Conservation (phyloP, 2,113 vertebrate genomes). For the Pristiophorus japonicus region DNA sequence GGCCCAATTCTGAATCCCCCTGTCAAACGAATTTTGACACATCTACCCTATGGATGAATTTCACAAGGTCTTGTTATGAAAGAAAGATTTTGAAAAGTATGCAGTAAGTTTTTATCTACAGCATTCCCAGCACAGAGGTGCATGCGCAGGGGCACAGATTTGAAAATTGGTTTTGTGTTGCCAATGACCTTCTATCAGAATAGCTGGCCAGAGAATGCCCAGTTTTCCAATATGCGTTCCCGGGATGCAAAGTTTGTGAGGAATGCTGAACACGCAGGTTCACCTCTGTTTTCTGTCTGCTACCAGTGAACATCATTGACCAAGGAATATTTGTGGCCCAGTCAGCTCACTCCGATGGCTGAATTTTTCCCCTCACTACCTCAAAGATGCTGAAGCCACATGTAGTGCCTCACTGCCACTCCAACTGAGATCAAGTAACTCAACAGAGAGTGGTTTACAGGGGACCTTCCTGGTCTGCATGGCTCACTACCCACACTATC, state of each 20-base stretch:
- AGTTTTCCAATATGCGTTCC: neutral
- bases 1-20: neutral
- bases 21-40: neutral
- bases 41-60: neutral
- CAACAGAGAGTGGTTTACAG: neutral
- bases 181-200: neutral
- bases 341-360: neutral
- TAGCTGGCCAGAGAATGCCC: neutral
- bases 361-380: neutral
- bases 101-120: neutral
- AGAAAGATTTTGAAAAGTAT: neutral
- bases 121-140: neutral
- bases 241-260: neutral
- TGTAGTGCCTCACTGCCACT: neutral
- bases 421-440: neutral
- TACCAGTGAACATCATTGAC: neutral
- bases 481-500: neutral
- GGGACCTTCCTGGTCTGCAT: neutral
- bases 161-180: neutral
- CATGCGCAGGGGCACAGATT: neutral
- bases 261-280: neutral
- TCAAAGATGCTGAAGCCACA: neutral
- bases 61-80: neutral
- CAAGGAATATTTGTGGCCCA: neutral
- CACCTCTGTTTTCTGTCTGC: neutral